These are phyloP conservation scores for Xestia xanthographa DNA, from an alignment of 2,888 invertebrate species.

Conservation along the genomic window DNA sequence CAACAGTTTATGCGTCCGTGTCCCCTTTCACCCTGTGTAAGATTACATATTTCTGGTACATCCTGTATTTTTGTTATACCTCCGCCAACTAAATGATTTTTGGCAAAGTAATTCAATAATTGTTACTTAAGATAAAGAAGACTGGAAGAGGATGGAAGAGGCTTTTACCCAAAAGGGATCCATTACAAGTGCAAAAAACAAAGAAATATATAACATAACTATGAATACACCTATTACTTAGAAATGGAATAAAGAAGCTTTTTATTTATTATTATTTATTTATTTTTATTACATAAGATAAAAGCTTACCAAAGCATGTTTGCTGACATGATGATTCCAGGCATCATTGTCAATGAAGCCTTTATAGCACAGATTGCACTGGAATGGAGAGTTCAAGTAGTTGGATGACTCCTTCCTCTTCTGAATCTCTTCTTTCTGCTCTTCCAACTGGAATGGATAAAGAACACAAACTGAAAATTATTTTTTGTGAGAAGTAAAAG, in stretches of 20 bases:
- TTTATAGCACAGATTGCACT: constrained; percentile 83
- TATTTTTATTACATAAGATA: no score
- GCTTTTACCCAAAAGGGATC: no score
- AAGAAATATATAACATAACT: no score
- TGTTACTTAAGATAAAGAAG: no score
- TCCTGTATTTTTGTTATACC: not conserved
- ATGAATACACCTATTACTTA: no score
- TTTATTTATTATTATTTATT: no score
- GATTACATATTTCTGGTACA: not conserved
- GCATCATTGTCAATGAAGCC: constrained; percentile 86
- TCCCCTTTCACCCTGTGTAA: not conserved
- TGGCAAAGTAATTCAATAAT: not conserved
- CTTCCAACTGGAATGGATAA: constrained; percentile 74
- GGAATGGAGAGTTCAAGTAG: constrained; percentile 82
- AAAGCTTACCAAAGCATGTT: constrained; percentile 79
- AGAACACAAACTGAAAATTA: not conserved
- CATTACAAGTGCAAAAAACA: no score
- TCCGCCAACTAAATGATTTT: not conserved
- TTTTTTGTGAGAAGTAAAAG: not conserved
- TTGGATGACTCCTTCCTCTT: constrained; percentile 81
- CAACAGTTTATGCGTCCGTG: not conserved
- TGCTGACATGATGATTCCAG: constrained; percentile 83
- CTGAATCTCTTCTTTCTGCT: constrained; percentile 83
- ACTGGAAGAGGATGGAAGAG: no score
- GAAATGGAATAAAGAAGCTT: no score